A percentile compares a stretch with the other conserved stretches of the same genome.
These are phyloP conservation scores for Chelonoidis abingdonii DNA, from an alignment of 2,113 vertebrate species.

Conservation along the genomic window DNA sequence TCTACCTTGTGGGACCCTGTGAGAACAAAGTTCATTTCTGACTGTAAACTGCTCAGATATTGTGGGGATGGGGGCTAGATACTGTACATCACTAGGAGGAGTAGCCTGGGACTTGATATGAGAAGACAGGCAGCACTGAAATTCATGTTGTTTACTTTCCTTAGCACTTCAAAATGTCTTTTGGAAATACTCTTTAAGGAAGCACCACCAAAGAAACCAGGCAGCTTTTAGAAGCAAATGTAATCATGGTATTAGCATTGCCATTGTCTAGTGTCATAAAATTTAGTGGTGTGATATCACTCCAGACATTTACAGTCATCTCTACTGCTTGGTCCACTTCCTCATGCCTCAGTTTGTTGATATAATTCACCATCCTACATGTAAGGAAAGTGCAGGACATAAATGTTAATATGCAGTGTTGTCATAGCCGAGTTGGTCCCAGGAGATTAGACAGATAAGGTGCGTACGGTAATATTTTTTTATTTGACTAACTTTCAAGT, in stretches of 20 bases:
- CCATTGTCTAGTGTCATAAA: slow-evolving; percentile 59
- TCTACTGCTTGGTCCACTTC: slow-evolving; percentile 58
- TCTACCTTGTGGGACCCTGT: neutral
- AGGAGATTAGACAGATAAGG: too few relatives aligned
- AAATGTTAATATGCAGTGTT: neutral
- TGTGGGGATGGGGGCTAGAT: too few relatives aligned
- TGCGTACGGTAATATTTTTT: too few relatives aligned
- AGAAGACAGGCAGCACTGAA: neutral
- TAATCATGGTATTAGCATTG: slow-evolving; percentile 64
- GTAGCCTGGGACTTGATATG: too few relatives aligned
- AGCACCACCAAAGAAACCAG: neutral
- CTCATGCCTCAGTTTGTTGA: slow-evolving; percentile 67
- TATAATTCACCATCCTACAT: slow-evolving; percentile 65
- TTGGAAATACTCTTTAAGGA: neutral
- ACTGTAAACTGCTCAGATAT: too few relatives aligned
- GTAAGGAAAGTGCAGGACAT: neutral
- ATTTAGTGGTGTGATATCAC: slow-evolving; percentile 42
- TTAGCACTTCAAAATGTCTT: neutral
- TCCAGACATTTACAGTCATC: slow-evolving; percentile 68
- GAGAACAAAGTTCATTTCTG: too few relatives aligned
- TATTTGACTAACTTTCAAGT: too few relatives aligned
- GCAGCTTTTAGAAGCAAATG: slow-evolving; percentile 57
- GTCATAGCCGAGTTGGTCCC: too few relatives aligned
- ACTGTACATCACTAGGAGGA: too few relatives aligned
- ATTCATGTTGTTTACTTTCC: neutral